phyloP scores from a whole-genome alignment of 2,113 vertebrate species.

The Amphilophus citrinellus region DNA sequence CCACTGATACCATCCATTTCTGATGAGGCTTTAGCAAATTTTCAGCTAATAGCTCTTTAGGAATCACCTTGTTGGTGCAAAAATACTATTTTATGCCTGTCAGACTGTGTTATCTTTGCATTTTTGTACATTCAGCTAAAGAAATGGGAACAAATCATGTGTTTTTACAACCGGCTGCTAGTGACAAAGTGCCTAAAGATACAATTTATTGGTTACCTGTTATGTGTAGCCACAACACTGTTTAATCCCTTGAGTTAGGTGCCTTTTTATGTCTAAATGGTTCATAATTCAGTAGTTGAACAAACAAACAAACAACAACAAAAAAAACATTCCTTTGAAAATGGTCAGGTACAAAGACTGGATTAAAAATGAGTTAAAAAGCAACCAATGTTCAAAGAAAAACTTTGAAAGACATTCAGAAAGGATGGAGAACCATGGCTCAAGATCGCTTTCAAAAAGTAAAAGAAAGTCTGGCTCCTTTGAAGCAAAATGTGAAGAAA shows the following conservation, averaged over 20 bases:
- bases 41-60: neutral
- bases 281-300: neutral
- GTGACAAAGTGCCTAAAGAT: neutral
- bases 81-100: neutral
- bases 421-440: neutral
- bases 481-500: neutral
- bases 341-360: neutral
- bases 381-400: neutral
- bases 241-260: neutral
- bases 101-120: neutral
- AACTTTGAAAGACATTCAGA: neutral
- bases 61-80: neutral
- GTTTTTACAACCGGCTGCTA: neutral
- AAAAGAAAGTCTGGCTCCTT: neutral
- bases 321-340: neutral
- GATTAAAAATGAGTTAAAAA: neutral
- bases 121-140: neutral
- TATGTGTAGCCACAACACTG: neutral
- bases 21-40: neutral
- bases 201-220: neutral
- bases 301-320: neutral
- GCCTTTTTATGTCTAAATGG: neutral
- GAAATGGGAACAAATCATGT: neutral
- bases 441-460: neutral
- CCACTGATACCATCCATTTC: neutral